phyloP scores from a whole-genome alignment of 2,888 invertebrate species.

The Drosophila tanythrix region DNA sequence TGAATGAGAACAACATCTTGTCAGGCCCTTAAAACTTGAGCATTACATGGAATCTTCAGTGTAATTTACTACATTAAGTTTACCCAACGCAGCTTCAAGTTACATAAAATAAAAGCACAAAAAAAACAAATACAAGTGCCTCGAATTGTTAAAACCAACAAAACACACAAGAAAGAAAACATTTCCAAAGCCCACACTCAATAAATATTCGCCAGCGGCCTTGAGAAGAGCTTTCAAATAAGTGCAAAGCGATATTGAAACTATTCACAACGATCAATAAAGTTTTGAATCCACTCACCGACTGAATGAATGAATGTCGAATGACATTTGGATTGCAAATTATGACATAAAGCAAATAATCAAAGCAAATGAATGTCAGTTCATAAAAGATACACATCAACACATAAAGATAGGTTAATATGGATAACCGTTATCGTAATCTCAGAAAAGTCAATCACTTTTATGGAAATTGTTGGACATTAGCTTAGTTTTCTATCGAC shows the following conservation, averaged over 20 bases:
- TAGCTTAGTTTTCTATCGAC: slow-evolving; percentile 53
- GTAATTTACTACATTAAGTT: slow-evolving; percentile 63
- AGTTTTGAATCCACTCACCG: slow-evolving; percentile 22
- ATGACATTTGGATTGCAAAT: slow-evolving; percentile 29
- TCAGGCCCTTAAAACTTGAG: slow-evolving; percentile 42
- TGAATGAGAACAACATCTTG: slow-evolving; percentile 33
- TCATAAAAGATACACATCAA: slow-evolving; percentile 18
- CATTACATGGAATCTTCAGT: slow-evolving; percentile 54
- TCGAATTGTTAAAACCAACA: slow-evolving; percentile 6
- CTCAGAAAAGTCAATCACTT: slow-evolving; percentile 28
- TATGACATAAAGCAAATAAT: slow-evolving; percentile 46
- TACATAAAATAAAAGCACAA: slow-evolving; percentile 11
- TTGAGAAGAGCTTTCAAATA: slow-evolving; percentile 26
- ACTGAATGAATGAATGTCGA: slow-evolving; percentile 14
- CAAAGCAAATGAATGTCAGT: slow-evolving; percentile 7
- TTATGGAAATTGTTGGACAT: slow-evolving; percentile 36
- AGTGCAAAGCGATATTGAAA: slow-evolving; percentile 3
- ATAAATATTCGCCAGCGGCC: slow-evolving; percentile 27
- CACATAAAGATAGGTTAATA: background rate
- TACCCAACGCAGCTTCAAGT: slow-evolving; percentile 24
- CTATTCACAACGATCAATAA: slow-evolving; percentile 5
- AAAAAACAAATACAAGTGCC: slow-evolving; percentile 16
- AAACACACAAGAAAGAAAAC: slow-evolving; percentile 22
- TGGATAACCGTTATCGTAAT: slow-evolving; percentile 17
- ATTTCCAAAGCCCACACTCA: slow-evolving; percentile 24